These are phyloP conservation scores for Pseudococcus longispinus DNA, from an alignment of 2,888 invertebrate species.

Conservation along the genomic window DNA sequence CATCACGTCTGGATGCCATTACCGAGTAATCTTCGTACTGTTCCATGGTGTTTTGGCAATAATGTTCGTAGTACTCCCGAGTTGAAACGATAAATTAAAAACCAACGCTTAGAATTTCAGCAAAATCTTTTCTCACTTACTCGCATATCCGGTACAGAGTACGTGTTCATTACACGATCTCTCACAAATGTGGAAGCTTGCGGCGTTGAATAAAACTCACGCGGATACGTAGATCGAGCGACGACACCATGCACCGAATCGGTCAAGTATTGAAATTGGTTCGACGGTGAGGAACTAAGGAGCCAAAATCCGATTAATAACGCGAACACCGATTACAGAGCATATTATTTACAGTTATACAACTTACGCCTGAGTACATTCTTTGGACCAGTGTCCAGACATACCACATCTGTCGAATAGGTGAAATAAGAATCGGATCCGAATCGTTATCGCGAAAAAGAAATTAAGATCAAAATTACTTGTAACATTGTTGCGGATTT, in stretches of 20 bases:
- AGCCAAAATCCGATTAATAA: background rate
- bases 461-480: slow-evolving; percentile 59
- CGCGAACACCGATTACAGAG: background rate
- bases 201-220: slow-evolving; percentile 67
- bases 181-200: slow-evolving; percentile 89
- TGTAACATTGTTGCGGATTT: slow-evolving; percentile 94
- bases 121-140: background rate
- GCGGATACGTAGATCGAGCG: slow-evolving; percentile 58
- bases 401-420: slow-evolving; percentile 75
- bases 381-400: slow-evolving; percentile 96
- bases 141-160: slow-evolving; percentile 44
- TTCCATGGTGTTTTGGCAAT: slow-evolving; percentile 31
- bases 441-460: background rate
- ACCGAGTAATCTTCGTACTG: slow-evolving; percentile 30
- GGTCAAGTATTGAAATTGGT: slow-evolving; percentile 25
- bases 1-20: slow-evolving; percentile 40
- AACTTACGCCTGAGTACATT: slow-evolving; percentile 72
- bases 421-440: slow-evolving; percentile 51
- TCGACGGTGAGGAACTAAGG: background rate
- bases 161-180: slow-evolving; percentile 89
- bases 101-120: too few species aligned
- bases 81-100: background rate
- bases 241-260: slow-evolving; percentile 16
- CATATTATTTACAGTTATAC: background rate
- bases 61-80: slow-evolving; percentile 49